Evolutionary conservation across 2,113 vertebrate genomes (phyloP).

Genomic region (Vidua macroura): DNA sequence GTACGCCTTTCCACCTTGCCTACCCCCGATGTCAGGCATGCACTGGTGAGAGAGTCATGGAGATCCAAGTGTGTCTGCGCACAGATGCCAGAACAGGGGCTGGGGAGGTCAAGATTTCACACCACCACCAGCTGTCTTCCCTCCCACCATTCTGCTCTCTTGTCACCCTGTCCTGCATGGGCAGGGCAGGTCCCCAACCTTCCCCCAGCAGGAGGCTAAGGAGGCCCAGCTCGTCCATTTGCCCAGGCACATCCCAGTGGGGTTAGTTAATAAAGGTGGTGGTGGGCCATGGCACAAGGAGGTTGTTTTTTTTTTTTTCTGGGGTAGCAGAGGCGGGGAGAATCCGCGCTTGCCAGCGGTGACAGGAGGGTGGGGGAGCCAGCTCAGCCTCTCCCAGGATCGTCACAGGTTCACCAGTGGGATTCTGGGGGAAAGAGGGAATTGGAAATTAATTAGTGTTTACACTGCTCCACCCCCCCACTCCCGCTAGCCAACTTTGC

Average conservation of each 20-base stretch:
- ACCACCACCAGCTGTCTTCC: background rate
- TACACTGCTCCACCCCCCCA: fast-evolving
- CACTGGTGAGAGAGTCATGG: slow-evolving; percentile 26
- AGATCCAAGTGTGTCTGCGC: background rate
- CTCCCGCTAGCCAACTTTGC: fast-evolving
- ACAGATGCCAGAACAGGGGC: background rate
- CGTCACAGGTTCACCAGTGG: slow-evolving; percentile 83
- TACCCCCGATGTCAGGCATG: slow-evolving; percentile 49
- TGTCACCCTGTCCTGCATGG: background rate
- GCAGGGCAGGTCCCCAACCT: background rate
- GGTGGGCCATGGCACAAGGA: slow-evolving; percentile 51
- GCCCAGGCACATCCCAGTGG: background rate
- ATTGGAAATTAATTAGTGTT: background rate
- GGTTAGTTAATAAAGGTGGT: slow-evolving; percentile 20
- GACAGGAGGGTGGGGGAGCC: background rate
- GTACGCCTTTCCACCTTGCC: slow-evolving; percentile 14
- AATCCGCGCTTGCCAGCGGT: background rate
- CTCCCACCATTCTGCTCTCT: background rate
- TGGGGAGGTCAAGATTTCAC: background rate
- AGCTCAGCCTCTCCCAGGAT: slow-evolving; percentile 15
- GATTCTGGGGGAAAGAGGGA: slow-evolving; percentile 69
- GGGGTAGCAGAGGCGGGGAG: slow-evolving; percentile 13
- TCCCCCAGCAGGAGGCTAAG: background rate
- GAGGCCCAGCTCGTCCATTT: slow-evolving; percentile 17
- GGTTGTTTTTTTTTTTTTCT: slow-evolving; percentile 2